These are phyloP conservation scores for Papilio aristodemus DNA, from an alignment of 1,140 invertebrate genomes.

Conservation along the genomic window DNA sequence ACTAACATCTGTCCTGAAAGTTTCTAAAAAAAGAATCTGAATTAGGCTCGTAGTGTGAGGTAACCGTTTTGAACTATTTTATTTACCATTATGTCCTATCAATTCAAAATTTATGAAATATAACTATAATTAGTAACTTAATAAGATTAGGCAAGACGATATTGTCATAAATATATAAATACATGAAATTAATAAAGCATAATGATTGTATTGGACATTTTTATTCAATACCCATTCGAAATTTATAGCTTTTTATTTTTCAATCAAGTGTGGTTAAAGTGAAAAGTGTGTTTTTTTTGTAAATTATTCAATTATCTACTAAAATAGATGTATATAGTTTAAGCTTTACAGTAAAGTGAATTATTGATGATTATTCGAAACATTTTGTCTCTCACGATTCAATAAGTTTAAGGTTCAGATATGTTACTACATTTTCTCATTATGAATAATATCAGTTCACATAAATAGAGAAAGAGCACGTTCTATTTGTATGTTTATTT, in stretches of 20 bases:
- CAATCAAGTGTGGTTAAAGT: neutral
- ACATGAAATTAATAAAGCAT: conserved; percentile 82
- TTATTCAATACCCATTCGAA: conserved; percentile 49
- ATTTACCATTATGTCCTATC: conserved; percentile 81
- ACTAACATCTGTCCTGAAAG: conserved; percentile 62
- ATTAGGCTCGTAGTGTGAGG: conserved; percentile 60
- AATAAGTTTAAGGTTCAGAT: too few relatives aligned
- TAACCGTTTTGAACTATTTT: conserved; percentile 71
- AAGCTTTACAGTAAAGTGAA: too few relatives aligned
- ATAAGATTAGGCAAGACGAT: conserved; percentile 82
- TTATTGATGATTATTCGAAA: too few relatives aligned
- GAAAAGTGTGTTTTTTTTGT: neutral
- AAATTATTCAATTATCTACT: neutral
- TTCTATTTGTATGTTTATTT: too few relatives aligned
- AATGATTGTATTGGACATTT: conserved; percentile 77
- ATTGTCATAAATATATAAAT: conserved; percentile 83
- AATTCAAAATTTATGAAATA: conserved; percentile 81
- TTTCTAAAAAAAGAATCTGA: conserved; percentile 44
- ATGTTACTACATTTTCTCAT: too few relatives aligned
- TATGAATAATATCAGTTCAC: too few relatives aligned
- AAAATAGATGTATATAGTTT: too few relatives aligned
- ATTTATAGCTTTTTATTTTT: neutral
- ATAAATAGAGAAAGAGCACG: too few relatives aligned
- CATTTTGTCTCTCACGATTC: too few relatives aligned
- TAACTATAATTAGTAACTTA: conserved; percentile 81